Evolutionary conservation across 1,140 invertebrate genomes (phyloP).

Genomic region (Cephus cinctus): DNA sequence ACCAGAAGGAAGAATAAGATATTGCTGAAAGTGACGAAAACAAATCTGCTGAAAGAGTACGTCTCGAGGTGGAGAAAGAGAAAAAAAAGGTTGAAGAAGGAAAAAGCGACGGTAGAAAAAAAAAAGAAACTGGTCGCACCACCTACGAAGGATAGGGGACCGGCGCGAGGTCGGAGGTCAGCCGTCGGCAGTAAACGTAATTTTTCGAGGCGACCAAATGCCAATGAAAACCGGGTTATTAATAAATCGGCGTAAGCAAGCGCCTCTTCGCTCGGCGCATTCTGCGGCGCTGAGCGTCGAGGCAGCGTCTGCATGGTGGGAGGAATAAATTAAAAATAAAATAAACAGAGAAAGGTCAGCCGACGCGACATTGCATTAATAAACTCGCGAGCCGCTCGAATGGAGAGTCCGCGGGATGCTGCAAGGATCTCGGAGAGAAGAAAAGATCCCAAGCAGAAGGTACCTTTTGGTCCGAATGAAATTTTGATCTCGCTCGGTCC

Average conservation of each 20-base stretch:
- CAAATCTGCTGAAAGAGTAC: conserved; percentile 28
- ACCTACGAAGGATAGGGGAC: conserved; percentile 35
- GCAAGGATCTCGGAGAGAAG: no score
- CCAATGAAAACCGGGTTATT: conserved; percentile 48
- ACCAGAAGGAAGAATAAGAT: conserved; percentile 14
- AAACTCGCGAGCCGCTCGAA: conserved; percentile 19
- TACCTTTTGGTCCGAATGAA: no score
- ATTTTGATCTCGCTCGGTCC: no score
- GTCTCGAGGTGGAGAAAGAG: conserved; percentile 19
- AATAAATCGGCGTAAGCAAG: conserved; percentile 43
- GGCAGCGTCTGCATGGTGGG: conserved; percentile 16
- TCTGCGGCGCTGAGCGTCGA: conserved; percentile 18
- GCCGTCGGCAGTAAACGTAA: conserved; percentile 32
- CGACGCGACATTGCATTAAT: conserved; percentile 32
- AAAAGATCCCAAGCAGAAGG: no score
- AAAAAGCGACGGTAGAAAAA: no score
- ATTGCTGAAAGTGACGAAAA: conserved; percentile 37
- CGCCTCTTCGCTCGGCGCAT: conserved; percentile 9
- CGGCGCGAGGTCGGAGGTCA: conserved; percentile 33
- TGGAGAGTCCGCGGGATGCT: neutral
- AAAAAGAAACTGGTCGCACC: conserved; percentile 40
- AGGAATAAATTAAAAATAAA: conserved; percentile 42
- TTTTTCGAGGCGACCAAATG: conserved; percentile 37
- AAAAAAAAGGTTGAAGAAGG: no score
- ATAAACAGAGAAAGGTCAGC: conserved; percentile 33